Conservation (phyloP, 2,113 vertebrate genomes). For the western clawed frog (Xenopus tropicalis) region UCB_Xtro_10.0 CM004444.2:139423001-139423500, state of each 20-base stretch:
- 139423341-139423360: slow-evolving; percentile 37
- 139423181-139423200: slow-evolving; percentile 35
- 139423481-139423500: too few species aligned
- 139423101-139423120: not conserved
- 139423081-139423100: too few species aligned
- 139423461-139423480: too few species aligned
- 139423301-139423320: slow-evolving; percentile 19
- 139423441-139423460: too few species aligned
- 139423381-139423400: too few species aligned
- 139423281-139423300: slow-evolving; percentile 50
- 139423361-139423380: too few species aligned
- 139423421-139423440: too few species aligned
- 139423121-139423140: slow-evolving; percentile 24
- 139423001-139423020: too few species aligned
- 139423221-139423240: slow-evolving; percentile 26
- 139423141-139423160: slow-evolving; percentile 22
- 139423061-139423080: too few species aligned
- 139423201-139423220: slow-evolving; percentile 4
- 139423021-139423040: too few species aligned
- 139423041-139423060: too few species aligned
- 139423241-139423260: slow-evolving; percentile 58
- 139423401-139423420: too few species aligned
- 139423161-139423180: slow-evolving; percentile 27
- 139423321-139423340: slow-evolving; percentile 32
- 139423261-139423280: slow-evolving; percentile 62